These are phyloP conservation scores for Steinernema hermaphroditum DNA, from an alignment of 2,888 invertebrate species.

Conservation along the genomic window DNA sequence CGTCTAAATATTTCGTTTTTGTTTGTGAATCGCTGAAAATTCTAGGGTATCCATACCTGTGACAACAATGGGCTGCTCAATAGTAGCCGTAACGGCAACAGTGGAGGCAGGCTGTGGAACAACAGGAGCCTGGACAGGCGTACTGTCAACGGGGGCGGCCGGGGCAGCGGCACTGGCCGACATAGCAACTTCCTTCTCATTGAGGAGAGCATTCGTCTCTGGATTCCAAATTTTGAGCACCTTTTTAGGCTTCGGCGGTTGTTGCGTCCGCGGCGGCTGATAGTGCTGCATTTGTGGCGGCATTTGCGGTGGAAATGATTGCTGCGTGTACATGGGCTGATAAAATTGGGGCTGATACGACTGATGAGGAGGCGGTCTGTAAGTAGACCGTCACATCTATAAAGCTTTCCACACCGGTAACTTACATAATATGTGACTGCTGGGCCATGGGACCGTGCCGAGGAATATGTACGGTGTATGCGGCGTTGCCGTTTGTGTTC, in stretches of 20 bases:
- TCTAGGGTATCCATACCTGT: constrained; percentile 8
- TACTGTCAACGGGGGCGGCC: too few relatives aligned
- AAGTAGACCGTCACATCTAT: background rate
- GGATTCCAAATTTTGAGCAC: constrained; percentile 14
- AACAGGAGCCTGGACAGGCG: background rate
- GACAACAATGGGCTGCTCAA: background rate
- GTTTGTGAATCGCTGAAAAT: too few relatives aligned
- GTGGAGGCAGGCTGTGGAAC: background rate
- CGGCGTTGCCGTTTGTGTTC: background rate
- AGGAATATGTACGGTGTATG: constrained; percentile 14
- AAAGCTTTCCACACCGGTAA: background rate
- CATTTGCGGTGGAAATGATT: background rate
- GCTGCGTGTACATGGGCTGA: background rate
- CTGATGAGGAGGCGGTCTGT: background rate
- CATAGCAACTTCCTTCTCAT: background rate
- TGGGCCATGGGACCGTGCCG: background rate
- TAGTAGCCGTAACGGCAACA: background rate
- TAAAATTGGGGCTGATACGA: background rate
- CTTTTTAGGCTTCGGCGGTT: background rate
- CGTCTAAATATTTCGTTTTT: background rate
- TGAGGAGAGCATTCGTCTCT: background rate
- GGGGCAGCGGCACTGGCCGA: background rate
- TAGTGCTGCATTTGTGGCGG: background rate
- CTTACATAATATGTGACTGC: constrained; percentile 25
- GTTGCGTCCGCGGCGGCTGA: background rate